Evolutionary conservation across 2,888 invertebrate species (phyloP), one percentile per base, ranked within the genome.

Genomic region (Byasa hedistus): DNA sequence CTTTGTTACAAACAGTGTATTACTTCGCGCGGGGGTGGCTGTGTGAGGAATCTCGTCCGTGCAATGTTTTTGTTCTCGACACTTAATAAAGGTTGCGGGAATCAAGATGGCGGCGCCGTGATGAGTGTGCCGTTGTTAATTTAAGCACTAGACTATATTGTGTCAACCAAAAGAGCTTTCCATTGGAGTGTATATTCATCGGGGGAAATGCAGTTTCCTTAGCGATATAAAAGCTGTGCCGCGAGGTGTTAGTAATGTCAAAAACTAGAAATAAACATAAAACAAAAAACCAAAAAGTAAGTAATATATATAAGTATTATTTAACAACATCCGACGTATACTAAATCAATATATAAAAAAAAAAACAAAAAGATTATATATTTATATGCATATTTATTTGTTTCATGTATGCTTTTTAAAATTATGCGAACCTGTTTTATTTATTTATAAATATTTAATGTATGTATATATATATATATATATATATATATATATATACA

Each of bases 131-230:
- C 72, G 73, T 69, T 74, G 79, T 79, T 82, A 83, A 85, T 82
- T 83, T 79, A 78, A 78, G 78, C 79, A 79, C 83, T 81, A 79
- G 78, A 76, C 73, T 77, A 79, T 79, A 83, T 80, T 80, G 81
- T 85, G 81, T 78, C 81, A 79, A 56, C 80, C 72, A 71, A 72
- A 75, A 85, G 82, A 76, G 81, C 81, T 83, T 84, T 88, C 87
- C 85, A 87, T 84, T 82, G 83, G 76, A 80, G 79, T 76, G 79
- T 79, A 79, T 78, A 80, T 83, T 83, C 79, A 78, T 72, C 73
- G 71, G 73, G 75, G 81, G 81, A 84, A 85, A 86, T 84, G 81
- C 80, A 86, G 87, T 87, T 87, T 81, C 78, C 81, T 76, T 74
- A 70, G 70, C 75, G 69, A 81, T 75, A 76, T 77, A 72, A 75